Evolutionary conservation across 2,888 invertebrate species (phyloP), one percentile per base, ranked within the genome.

Genomic region (Pimpla rufipes): DNA sequence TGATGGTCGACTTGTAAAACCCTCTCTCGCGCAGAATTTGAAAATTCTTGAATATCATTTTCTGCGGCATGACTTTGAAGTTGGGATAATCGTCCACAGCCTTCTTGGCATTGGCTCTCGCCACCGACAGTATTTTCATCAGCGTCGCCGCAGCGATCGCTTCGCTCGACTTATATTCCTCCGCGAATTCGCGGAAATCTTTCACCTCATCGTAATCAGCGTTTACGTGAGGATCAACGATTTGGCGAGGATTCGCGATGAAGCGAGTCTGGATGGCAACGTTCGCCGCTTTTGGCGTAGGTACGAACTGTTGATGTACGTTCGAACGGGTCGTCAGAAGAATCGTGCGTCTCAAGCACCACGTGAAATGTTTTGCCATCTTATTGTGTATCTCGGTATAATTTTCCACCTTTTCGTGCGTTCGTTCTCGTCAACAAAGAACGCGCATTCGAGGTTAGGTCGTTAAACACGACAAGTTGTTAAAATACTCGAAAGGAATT

Each of bases 41-140:
- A 68, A 83, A 85, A 77, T 86, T 86, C 11, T 66, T 11, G 5
- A 59, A 16, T n/a, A 88, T 80, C 66, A 35, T 57, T 52, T 35
- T 23, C 7, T 45, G 76, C 6, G 83, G 29, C 7, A 85, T 7
- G 4, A 8, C 7, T 7, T 16, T 57, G 7, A 88, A 75, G 10
- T n/a, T 8, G 0, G 80, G 80, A 82, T 83, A 83, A 5, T 79
- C n/a, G 0, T 59, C 57, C 0, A 87, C 42, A 5, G 59, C 37
- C 8, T 83, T 47, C 0, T 10, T 13, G 1, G 87, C 83, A 11
- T 13, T 64, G 0, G 16, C 29, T 8, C 37, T 47, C 11, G 86
- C 29, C 3, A 87, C 40, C 7, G 35, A 21, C 42, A 83, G 67
- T 1, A 77, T 16, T 47, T 67, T 83, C 18, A 50, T 77, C 5